Evolutionary conservation across 2,113 vertebrate species (phyloP), one percentile per base, ranked within the genome.

Genomic region (Alligator mississippiensis): DNA sequence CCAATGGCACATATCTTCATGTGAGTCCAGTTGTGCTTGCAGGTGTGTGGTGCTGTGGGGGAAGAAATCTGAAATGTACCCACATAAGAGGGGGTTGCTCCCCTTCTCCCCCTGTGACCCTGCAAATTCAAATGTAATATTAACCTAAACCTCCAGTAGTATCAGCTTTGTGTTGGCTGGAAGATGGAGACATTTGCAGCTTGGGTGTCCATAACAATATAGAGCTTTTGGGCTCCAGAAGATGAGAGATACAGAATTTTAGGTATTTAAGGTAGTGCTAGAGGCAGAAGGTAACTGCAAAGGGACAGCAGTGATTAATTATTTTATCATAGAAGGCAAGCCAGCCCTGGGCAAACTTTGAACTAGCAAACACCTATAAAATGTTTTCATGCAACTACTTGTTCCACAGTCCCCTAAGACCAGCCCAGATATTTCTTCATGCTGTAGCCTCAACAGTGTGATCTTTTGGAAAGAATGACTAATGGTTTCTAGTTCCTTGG

Each of bases 401-500:
- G 0, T 21, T 90, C 60, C 8, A 34, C 58, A 77, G 54, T 27
- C 30, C 54, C 38, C 61, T 13, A 1, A 34, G 22, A 4, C 84
- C 38, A 88, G n/a, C 62, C 27, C 74, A 13, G 0, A 1, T 18
- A 1, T 0, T 54, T 5, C 2, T 2, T 9, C 1, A 14, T 4
- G 80, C 60, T 90, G 68, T 27, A 78, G 1, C 66, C 19, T 77
- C 60, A 34, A 22, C 68, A 72, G 30, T 38, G 19, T 34, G 19
- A 38, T 11, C 68, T 72, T 34, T 19, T 22, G 1, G 5, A 10
- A 82, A 19, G 5, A 59, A 1, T 30, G 18, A 14, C 0, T 0
- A 62, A 34, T 59, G 28, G 30, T 10, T 10, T 27, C 68, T 13
- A 2, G 5, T 13, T 54, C 2, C 19, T 10, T 14, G 59, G 68